Evolutionary conservation across 1,140 invertebrate genomes (phyloP), one percentile per base, ranked within the genome.

Genomic region (Eulimnadia texana): DNA sequence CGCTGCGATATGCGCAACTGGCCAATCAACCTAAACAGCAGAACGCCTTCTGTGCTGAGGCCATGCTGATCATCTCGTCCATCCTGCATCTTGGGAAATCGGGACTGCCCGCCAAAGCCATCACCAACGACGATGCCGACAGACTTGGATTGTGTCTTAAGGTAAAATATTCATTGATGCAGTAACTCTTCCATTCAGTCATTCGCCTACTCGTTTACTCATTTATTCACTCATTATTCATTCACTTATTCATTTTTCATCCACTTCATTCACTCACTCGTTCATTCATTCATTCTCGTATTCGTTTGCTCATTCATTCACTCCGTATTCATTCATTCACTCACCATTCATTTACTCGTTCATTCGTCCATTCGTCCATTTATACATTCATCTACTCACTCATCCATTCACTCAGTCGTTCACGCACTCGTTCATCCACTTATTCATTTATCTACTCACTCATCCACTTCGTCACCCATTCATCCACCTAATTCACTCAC

Each of bases 91-190:
- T 93, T 20, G 91, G 92, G 64, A 85, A 85, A 70, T 88, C 82
- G 24, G 79, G 81, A 6, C 64, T 73, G 23, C 70, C 76, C 66
- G 70, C 66, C 13, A 73, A 88, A 72, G 77, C 83, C 0, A 93
- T 98, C 61, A 98, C 92, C 6, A 92, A 98, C 70, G 96, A 98
- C 73, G 95, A 98, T 73, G 75, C 82, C 25, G 94, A 98, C 71
- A 82, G 93, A 67, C 83, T 95, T 27, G 82, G 88, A n/a, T 75
- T 91, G 56, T 94, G 92, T 71, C 63, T 81, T 22, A 73, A 75
- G 57, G 74, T 78, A 56, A 27, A 49, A 42, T 1, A 51, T n/a
- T n/a, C n/a, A n/a, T n/a, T n/a, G n/a, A n/a, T n/a, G n/a, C n/a
- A n/a, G n/a, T n/a, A n/a, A n/a, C n/a, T n/a, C n/a, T 42, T 9